A percentile compares a stretch with the other conserved stretches of the same genome.
Conservation (phyloP, 2,113 vertebrate species). For the Ophiodon elongatus region DNA sequence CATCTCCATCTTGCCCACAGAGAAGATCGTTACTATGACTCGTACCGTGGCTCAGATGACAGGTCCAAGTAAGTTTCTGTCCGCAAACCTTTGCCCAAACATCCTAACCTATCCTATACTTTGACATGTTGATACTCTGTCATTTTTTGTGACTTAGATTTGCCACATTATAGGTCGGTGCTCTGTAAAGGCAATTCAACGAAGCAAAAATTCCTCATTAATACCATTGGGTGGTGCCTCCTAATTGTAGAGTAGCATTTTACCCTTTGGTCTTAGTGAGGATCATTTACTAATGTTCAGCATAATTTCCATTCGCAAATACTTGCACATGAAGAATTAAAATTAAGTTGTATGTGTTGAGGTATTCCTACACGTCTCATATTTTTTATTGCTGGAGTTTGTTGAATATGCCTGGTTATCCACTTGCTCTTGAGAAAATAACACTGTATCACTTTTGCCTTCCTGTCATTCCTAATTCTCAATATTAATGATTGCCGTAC, state of each 20-base stretch:
- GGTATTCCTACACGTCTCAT: constrained; percentile 47
- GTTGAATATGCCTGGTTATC: constrained; percentile 24
- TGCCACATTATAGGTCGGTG: not conserved
- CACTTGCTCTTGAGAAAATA: constrained; percentile 7
- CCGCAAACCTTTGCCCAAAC: constrained; percentile 48
- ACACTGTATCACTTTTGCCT: not conserved
- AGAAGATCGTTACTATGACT: constrained; percentile 88
- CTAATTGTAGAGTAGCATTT: constrained; percentile 8
- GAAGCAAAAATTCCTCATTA: constrained; percentile 22
- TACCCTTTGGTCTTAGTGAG: constrained; percentile 21
- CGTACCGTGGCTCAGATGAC: constrained; percentile 85
- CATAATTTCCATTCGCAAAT: constrained; percentile 14
- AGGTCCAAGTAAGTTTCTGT: constrained; percentile 85
- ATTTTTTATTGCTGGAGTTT: not conserved
- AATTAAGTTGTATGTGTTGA: constrained; percentile 39
- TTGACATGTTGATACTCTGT: constrained; percentile 41
- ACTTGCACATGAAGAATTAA: constrained; percentile 5
- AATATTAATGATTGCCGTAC: constrained; percentile 7
- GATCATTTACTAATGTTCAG: constrained; percentile 5
- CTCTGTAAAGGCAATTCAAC: constrained; percentile 13
- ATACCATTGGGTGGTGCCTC: constrained; percentile 2
- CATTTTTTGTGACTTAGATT: not conserved
- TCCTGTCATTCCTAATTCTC: not conserved
- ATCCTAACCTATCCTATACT: constrained; percentile 43
- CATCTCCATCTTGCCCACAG: constrained; percentile 80